phyloP scores from a whole-genome alignment of 2,797 vertebrate genomes.

The Gephyroberyx darwinii region DNA sequence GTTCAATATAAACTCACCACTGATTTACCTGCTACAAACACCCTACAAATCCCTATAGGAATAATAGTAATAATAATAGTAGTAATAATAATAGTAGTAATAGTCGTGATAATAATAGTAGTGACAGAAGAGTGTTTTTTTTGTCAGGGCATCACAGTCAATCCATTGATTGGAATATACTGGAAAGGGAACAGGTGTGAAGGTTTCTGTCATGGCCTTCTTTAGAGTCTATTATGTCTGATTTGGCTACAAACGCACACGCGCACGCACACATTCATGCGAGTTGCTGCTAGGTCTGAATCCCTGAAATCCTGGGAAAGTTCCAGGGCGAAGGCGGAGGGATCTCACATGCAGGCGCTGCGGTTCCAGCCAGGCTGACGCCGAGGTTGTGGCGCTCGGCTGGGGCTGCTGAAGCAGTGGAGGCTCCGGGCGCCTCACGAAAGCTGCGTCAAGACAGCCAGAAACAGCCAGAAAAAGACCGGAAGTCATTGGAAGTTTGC shows the following conservation, averaged over 20 bases:
- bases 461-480: not conserved
- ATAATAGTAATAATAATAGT: too few species aligned
- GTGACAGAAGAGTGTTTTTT: too few species aligned
- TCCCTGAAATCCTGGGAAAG: slow-evolving; percentile 76
- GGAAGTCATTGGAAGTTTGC: accelerated
- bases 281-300: slow-evolving; percentile 16
- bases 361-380: slow-evolving; percentile 89
- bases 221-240: not conserved
- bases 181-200: slow-evolving; percentile 51
- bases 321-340: slow-evolving; percentile 81
- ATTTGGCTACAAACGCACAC: slow-evolving; percentile 2
- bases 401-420: slow-evolving; percentile 68
- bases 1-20: too few species aligned
- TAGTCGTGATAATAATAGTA: too few species aligned
- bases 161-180: not conserved
- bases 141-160: too few species aligned
- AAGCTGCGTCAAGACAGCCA: slow-evolving; percentile 55
- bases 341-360: slow-evolving; percentile 81
- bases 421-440: slow-evolving; percentile 65
- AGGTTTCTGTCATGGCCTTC: not conserved
- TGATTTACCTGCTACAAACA: too few species aligned
- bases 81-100: too few species aligned
- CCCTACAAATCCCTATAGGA: not conserved
- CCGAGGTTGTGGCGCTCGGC: slow-evolving; percentile 79
- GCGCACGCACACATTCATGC: not conserved